These are phyloP conservation scores for Chiridota heheva DNA, from an alignment of 35 echinoderm and acorn worm genomes.

Conservation along the genomic window DNA sequence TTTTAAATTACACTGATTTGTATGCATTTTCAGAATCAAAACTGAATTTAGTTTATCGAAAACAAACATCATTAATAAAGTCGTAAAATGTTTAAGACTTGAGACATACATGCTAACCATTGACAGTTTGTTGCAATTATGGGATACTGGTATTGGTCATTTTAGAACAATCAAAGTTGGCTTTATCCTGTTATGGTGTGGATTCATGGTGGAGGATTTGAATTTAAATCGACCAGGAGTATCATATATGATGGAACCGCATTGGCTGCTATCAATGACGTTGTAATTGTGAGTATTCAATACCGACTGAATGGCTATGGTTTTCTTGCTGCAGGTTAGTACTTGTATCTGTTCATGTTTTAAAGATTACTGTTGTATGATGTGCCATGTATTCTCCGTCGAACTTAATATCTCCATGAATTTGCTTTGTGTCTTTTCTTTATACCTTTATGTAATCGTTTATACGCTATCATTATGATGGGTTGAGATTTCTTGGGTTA, in stretches of 20 bases:
- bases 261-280: slow-evolving; percentile 44
- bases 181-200: slow-evolving; percentile 57
- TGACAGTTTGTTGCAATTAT: neutral
- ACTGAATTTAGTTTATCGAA: neutral
- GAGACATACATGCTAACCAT: neutral
- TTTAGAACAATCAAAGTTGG: neutral
- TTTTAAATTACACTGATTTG: neutral
- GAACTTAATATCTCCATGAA: too few relatives aligned
- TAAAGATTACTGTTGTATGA: too few relatives aligned
- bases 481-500: too few relatives aligned
- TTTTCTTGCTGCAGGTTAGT: slow-evolving; percentile 54
- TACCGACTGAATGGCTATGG: slow-evolving; percentile 55
- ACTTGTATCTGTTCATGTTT: neutral
- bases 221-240: slow-evolving; percentile 14
- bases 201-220: slow-evolving; percentile 61
- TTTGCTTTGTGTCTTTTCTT: too few relatives aligned
- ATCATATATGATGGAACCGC: slow-evolving; percentile 21
- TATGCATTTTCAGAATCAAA: too few relatives aligned
- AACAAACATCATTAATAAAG: neutral
- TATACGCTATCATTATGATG: too few relatives aligned
- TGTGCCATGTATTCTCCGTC: too few relatives aligned
- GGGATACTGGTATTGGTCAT: neutral
- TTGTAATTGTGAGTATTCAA: slow-evolving; percentile 42
- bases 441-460: too few relatives aligned
- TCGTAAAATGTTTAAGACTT: neutral